Evolutionary conservation across 23 tunicate species (phyloP), one percentile per base, ranked within the genome.

Genomic region (Phallusia fumigata): DNA sequence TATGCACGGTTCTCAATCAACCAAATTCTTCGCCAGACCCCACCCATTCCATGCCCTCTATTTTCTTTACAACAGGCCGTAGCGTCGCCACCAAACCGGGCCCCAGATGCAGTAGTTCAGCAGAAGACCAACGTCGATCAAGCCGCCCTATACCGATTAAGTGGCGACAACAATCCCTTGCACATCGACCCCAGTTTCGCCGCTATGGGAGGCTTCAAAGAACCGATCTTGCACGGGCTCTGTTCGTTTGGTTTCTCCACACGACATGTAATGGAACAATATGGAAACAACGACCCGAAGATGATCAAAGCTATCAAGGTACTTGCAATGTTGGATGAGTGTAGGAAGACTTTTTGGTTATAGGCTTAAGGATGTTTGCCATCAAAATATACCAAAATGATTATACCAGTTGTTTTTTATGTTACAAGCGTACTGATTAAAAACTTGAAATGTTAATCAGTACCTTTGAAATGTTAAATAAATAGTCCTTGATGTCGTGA

Each of bases 151-250:
- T 96, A 96, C 83, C 78, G 91, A 22, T 53, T 95, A 33, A 88
- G 94, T 73, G 99, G 99, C 19, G 99, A 96, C 40, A 74, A 81
- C 65, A 96, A 96, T 65, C 99, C 99, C 13, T 90, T 96, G 0
- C 99, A 96, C 50, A 65, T 96, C 24, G 99, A 96, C 47, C 99
- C 99, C 12, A 74, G 87, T 22, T 96, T 96, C 45, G 99, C 99
- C 6, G 93, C 93, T 19, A 92, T 96, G 99, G 99, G 97, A 32
- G 99, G 99, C 22, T 96, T 96, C 85, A 82, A 85, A 64, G 52
- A 53, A 35, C 99, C 99, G 19, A 96, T 96, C 65, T 84, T 96
- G 30, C 99, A 96, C 65, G 99, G 99, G 0, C 74, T 96, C 65
- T 96, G 99, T 78, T 84, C 99, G 5, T 96, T 86, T 80, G 99